phyloP scores from a whole-genome alignment of 92 coral and sea anemone species.

The Paragorgia papillata region DNA sequence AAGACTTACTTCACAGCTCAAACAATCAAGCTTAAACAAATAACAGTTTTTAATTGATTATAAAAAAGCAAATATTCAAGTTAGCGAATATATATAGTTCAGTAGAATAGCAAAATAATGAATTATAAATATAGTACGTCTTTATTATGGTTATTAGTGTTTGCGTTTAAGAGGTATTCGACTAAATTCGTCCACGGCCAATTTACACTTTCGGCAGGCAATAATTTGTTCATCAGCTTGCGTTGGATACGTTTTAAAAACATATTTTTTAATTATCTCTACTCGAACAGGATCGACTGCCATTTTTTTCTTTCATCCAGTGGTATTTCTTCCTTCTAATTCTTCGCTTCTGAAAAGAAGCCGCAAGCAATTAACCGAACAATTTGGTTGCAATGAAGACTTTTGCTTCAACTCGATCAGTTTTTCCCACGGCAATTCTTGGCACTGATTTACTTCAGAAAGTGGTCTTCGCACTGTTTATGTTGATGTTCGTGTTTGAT shows the following conservation, averaged over 20 bases:
- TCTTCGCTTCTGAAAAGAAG: too few relatives aligned
- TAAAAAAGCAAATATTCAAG: too few relatives aligned
- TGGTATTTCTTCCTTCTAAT: background rate
- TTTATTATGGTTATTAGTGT: too few relatives aligned
- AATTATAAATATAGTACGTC: too few relatives aligned
- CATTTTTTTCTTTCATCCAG: background rate
- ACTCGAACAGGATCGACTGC: conserved; percentile 14
- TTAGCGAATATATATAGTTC: too few relatives aligned
- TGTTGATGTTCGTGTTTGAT: too few relatives aligned
- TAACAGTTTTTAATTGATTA: too few relatives aligned
- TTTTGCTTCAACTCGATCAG: background rate
- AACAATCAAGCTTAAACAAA: too few relatives aligned
- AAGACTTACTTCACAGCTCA: too few relatives aligned
- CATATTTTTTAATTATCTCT: background rate
- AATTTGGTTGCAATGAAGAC: background rate
- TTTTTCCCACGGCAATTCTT: conserved; percentile 2
- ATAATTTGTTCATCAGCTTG: background rate
- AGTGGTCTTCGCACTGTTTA: conserved; percentile 11
- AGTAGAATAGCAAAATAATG: too few relatives aligned
- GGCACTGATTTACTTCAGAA: background rate
- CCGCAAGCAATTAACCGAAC: conserved; percentile 5
- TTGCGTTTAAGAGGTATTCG: conserved; percentile 1
- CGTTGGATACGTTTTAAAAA: conserved; percentile 15
- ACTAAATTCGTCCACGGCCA: conserved; percentile 12
- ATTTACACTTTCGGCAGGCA: too few relatives aligned